These are phyloP conservation scores for Apostichopus leukothele DNA, from an alignment of 53 echinoderm and acorn worm genomes.

Conservation along the genomic window DNA sequence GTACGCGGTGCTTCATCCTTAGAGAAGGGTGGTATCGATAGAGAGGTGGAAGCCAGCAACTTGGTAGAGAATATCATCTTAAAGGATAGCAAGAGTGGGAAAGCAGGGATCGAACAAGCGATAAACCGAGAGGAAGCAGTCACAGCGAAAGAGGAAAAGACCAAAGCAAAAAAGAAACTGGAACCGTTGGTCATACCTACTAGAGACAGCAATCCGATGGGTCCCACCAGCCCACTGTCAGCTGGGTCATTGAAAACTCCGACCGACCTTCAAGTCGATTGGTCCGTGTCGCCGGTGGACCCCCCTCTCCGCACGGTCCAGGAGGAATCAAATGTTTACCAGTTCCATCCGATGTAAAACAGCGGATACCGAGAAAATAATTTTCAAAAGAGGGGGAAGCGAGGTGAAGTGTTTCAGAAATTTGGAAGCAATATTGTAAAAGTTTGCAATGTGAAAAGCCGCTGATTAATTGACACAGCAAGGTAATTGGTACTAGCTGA, in stretches of 20 bases:
- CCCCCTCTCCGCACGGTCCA: not conserved
- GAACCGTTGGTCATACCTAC: conserved; percentile 20
- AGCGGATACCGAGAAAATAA: no score
- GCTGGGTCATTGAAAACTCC: conserved; percentile 42
- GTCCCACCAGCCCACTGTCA: conserved; percentile 29
- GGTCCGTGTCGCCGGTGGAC: conserved; percentile 31
- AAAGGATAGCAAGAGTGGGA: not conserved
- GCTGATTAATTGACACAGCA: no score
- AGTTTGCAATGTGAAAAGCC: no score
- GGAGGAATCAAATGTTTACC: conserved; percentile 19
- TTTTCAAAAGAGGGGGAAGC: no score
- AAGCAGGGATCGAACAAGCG: not conserved
- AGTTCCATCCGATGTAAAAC: not conserved
- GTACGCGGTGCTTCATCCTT: not conserved
- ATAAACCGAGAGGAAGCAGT: not conserved
- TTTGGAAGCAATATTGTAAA: no score
- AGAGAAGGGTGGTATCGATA: not conserved
- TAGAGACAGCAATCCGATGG: not conserved
- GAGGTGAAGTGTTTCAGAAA: no score
- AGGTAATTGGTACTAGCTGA: no score
- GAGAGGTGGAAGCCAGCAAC: not conserved
- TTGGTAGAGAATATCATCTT: conserved; percentile 18
- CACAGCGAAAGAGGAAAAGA: not conserved
- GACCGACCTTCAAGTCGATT: conserved; percentile 27
- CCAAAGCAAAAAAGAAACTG: conserved; percentile 1